phyloP scores from a whole-genome alignment of 2,888 invertebrate genomes.

The Harpalus rubripes region DNA sequence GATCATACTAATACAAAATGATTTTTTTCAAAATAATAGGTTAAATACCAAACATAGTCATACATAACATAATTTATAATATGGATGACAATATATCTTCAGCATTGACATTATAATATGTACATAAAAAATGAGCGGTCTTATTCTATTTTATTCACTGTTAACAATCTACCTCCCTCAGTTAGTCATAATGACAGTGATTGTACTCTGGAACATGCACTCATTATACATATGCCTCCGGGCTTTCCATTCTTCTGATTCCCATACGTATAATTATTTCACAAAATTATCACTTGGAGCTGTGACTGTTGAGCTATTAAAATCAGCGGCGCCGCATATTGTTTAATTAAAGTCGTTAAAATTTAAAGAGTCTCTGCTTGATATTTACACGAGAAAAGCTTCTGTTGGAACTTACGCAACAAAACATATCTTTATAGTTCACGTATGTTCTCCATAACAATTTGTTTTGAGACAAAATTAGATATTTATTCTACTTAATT shows the following conservation, averaged over 20 bases:
- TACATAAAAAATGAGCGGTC: too few relatives aligned
- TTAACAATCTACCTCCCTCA: background rate
- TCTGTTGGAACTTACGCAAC: slow-evolving; percentile 10
- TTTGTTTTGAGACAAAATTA: slow-evolving; percentile 44
- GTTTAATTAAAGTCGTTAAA: slow-evolving; percentile 43
- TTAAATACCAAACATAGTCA: too few relatives aligned
- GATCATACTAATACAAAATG: too few relatives aligned
- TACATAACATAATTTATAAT: too few relatives aligned
- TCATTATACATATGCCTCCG: slow-evolving; percentile 32
- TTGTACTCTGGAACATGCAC: slow-evolving; percentile 5
- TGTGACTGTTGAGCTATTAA: slow-evolving; percentile 29
- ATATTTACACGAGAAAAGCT: slow-evolving; percentile 37
- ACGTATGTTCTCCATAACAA: background rate
- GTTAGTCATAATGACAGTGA: background rate
- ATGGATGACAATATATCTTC: too few relatives aligned
- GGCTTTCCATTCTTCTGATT: slow-evolving; percentile 38
- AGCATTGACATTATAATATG: too few relatives aligned
- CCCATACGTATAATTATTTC: slow-evolving; percentile 30
- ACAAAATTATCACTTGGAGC: slow-evolving; percentile 40
- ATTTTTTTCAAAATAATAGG: too few relatives aligned
- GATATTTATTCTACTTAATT: slow-evolving; percentile 38
- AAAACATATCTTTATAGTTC: background rate
- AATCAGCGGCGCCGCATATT: slow-evolving; percentile 34
- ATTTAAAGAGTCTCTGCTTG: slow-evolving; percentile 27
- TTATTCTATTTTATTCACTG: too few relatives aligned